phyloP scores from a whole-genome alignment of 1,140 invertebrate genomes.

The Delia radicum region DNA sequence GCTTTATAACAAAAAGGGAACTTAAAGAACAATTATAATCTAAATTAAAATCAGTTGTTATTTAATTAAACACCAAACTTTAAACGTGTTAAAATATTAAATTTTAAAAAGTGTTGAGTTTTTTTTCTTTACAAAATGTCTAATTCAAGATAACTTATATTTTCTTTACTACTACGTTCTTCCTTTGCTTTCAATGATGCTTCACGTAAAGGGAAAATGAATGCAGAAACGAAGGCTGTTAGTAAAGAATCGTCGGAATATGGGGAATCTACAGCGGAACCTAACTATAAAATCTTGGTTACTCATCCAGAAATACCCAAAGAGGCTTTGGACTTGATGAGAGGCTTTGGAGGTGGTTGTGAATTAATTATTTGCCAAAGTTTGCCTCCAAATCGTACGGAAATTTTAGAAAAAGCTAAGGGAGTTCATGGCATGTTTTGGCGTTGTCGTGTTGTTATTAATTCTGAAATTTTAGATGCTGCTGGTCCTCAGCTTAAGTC shows the following conservation, averaged over 20 bases:
- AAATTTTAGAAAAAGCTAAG: slow-evolving; percentile 62
- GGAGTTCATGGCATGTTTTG: slow-evolving; percentile 71
- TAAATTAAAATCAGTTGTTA: background rate
- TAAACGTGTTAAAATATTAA: too few species aligned
- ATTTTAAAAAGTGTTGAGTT: too few species aligned
- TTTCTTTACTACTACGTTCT: background rate
- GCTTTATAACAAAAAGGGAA: background rate
- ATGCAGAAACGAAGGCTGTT: background rate
- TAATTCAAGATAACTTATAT: background rate
- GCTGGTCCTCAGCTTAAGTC: slow-evolving; percentile 77
- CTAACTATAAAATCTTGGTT: slow-evolving; percentile 54
- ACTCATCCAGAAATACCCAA: slow-evolving; percentile 55
- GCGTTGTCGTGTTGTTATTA: slow-evolving; percentile 67
- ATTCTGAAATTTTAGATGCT: slow-evolving; percentile 71
- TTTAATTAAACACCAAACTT: background rate
- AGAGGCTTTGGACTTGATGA: slow-evolving; percentile 54
- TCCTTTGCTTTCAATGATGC: background rate
- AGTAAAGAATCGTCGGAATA: too few species aligned
- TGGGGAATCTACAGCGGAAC: background rate
- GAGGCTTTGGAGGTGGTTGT: too few species aligned
- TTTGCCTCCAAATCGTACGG: slow-evolving; percentile 51
- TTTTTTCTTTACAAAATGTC: background rate
- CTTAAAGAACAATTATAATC: background rate
- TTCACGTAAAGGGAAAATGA: slow-evolving; percentile 10
- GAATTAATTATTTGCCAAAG: slow-evolving; percentile 42